These are phyloP conservation scores for Cephus pulcher DNA, from an alignment of 2,888 invertebrate genomes.

Conservation along the genomic window DNA sequence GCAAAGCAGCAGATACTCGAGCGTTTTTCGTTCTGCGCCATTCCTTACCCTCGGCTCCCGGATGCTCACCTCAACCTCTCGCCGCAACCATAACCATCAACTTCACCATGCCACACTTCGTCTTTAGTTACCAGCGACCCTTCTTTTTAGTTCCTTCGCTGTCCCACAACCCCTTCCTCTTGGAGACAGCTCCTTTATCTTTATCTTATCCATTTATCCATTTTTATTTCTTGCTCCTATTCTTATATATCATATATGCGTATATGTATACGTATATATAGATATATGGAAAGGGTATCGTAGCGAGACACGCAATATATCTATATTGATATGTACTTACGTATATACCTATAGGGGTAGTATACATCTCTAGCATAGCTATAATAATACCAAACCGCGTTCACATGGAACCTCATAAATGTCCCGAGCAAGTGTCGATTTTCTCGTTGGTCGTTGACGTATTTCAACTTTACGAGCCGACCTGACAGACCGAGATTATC, in stretches of 20 bases:
- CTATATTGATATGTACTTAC: neutral
- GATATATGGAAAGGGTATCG: neutral
- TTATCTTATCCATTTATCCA: neutral
- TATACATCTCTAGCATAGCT: neutral
- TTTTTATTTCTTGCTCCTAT: neutral
- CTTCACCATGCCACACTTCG: neutral
- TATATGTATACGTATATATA: neutral
- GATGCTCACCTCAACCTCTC: neutral
- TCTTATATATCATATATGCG: neutral
- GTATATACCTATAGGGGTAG: neutral
- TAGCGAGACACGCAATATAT: neutral
- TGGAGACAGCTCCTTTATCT: neutral
- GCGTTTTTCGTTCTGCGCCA: constrained; percentile 21
- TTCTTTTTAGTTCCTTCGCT: neutral
- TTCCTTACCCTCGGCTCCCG: neutral
- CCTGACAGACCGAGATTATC: constrained; percentile 16
- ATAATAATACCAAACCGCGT: neutral
- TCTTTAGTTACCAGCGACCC: neutral
- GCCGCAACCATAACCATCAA: neutral
- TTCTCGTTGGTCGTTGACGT: constrained; percentile 12
- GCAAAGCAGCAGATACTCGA: constrained; percentile 47
- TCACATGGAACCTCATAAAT: constrained; percentile 19
- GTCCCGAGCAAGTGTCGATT: constrained; percentile 23
- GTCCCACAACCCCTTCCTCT: neutral
- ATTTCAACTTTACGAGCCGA: constrained; percentile 21